phyloP scores from a whole-genome alignment of 2,113 vertebrate species.

The Podarcis cretensis region DNA sequence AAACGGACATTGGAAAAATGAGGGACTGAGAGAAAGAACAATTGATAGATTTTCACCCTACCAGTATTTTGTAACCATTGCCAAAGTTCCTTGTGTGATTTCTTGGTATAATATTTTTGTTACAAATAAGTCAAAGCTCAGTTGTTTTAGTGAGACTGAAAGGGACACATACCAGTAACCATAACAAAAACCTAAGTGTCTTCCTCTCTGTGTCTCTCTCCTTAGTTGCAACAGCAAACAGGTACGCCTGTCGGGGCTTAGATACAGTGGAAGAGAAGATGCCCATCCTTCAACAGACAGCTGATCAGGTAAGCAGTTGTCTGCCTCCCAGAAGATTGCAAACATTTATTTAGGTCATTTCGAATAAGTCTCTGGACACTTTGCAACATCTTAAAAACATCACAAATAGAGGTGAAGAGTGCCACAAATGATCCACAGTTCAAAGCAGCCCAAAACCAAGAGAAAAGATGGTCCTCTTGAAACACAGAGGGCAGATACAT shows the following conservation, averaged over 20 bases:
- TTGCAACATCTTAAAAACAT: no score
- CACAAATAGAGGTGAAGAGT: no score
- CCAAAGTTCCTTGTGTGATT: no score
- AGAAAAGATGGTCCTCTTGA: no score
- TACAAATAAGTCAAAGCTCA: not conserved
- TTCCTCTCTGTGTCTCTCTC: not conserved
- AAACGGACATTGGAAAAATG: not conserved
- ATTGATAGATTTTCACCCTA: not conserved
- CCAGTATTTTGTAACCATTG: no score
- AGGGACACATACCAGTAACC: not conserved
- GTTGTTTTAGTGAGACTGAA: not conserved
- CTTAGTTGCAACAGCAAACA: conserved; percentile 87
- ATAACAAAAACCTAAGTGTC: not conserved
- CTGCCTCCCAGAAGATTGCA: no score
- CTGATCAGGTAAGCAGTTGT: conserved; percentile 83
- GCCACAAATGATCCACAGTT: no score
- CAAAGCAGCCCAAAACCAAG: no score
- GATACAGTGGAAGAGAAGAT: conserved; percentile 89
- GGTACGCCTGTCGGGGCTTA: conserved; percentile 88
- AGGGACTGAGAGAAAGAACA: not conserved
- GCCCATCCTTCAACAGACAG: conserved; percentile 89
- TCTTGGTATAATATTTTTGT: not conserved
- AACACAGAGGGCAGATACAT: no score
- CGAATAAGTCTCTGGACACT: not conserved
- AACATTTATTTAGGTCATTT: no score